phyloP scores from a whole-genome alignment of 1,140 invertebrate genomes.

The Ganaspis sp. region DNA sequence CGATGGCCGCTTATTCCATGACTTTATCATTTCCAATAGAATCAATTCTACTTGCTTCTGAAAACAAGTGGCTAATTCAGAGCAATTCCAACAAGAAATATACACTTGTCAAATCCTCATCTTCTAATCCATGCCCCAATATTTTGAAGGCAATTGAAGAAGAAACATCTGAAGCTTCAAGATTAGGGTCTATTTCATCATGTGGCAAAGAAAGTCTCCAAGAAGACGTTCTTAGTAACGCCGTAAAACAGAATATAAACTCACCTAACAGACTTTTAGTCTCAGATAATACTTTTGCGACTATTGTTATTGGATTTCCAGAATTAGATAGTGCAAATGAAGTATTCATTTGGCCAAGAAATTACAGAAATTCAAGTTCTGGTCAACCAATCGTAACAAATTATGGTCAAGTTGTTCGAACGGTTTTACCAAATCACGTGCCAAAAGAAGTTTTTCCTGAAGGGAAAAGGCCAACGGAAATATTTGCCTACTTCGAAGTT shows the following conservation, averaged over 20 bases:
- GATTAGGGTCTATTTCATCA: slow-evolving; percentile 55
- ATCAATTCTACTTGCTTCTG: slow-evolving; percentile 64
- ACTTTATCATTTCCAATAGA: slow-evolving; percentile 68
- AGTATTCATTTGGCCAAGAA: slow-evolving; percentile 64
- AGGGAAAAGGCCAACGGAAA: slow-evolving; percentile 43
- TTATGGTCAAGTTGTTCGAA: slow-evolving; percentile 69
- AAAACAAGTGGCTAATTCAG: slow-evolving; percentile 70
- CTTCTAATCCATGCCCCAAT: slow-evolving; percentile 61
- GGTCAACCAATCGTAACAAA: slow-evolving; percentile 68
- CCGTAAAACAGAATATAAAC: slow-evolving; percentile 70
- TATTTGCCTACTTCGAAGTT: slow-evolving; percentile 78
- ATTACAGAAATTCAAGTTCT: slow-evolving; percentile 43
- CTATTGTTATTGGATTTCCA: slow-evolving; percentile 78
- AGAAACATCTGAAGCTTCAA: slow-evolving; percentile 28
- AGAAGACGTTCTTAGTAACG: slow-evolving; percentile 53
- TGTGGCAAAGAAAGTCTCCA: slow-evolving; percentile 47
- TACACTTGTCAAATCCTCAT: slow-evolving; percentile 61
- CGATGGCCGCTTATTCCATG: slow-evolving; percentile 63
- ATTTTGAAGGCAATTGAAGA: slow-evolving; percentile 67
- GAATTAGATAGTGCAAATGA: slow-evolving; percentile 72
- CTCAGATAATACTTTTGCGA: slow-evolving; percentile 72
- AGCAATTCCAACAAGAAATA: slow-evolving; percentile 62
- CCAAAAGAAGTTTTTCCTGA: slow-evolving; percentile 56
- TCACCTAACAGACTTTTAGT: slow-evolving; percentile 76
- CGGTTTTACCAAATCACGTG: slow-evolving; percentile 60